Base-by-base conservation (phyloP, 1,140 invertebrate genomes). In the Ladona fulva region DNA sequence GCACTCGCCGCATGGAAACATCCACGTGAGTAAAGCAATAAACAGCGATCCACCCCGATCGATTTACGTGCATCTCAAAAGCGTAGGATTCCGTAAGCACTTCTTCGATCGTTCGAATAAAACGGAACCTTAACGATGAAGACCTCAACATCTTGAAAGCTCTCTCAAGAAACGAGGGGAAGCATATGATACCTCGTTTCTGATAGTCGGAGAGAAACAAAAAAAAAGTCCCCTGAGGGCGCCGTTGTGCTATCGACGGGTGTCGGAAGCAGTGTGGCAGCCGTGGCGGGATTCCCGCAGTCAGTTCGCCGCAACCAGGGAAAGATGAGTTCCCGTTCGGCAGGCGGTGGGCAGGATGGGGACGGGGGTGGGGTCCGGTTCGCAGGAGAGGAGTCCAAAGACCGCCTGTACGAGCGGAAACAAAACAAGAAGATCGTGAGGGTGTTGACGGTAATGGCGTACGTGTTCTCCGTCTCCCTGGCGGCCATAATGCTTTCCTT, bases 361-460 rank as follows among this genome's bases (percentile, higher is more conserved):
- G 52, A n/a, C 42, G 42, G 25, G 59, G 88, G 89, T 83, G 88
- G 89, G 84, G 87, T 92, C 25, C 91, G 89, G 83, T 87, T 92
- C 78, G 91, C 91, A 24, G 91, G 91, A 76, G 92, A 94, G 81
- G 91, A 93, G 80, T 91, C 92, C 82, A 93, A 94, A 85, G 93
- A 93, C 81, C 89, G 91, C 79, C 87, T 94, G 76, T 95, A 95
- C 86, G 92, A 94, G 81, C 89, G 91, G 0, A 94, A 94, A 83
- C 91, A 93, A 80, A 93, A 95, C 83, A 93, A 94, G 84, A 96
- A 96, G 86, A 87, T 93, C 81, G 88, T 98, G 44, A 90, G 96
- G n/a, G 93, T 98, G 76, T 88, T 98, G 78, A 98, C 96, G 0
- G 97, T 99, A 42, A 89, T 98, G 79, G 95, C 96, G 11, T 99